Conservation (phyloP, 2,888 invertebrate genomes). For the Caenorhabditis sinica region DNA sequence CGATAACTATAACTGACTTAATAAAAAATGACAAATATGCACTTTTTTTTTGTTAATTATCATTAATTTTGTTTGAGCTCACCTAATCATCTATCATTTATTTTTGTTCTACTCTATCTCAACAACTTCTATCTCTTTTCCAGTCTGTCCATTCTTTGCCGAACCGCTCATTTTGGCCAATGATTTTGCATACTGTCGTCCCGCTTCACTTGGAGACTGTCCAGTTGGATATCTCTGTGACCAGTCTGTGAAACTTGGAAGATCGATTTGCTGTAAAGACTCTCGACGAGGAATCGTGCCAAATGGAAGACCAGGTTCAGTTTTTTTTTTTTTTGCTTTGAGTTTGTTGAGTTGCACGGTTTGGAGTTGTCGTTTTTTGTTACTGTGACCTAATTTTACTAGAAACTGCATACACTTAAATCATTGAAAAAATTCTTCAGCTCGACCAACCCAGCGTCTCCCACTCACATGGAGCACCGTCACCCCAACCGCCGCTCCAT, state of each 20-base stretch:
- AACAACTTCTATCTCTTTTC: conserved; percentile 54
- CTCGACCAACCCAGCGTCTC: conserved; percentile 70
- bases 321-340: conserved; percentile 6
- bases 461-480: conserved; percentile 80
- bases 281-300: conserved; percentile 67
- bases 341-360: conserved; percentile 14
- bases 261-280: conserved; percentile 81
- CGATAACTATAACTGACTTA: too few species aligned
- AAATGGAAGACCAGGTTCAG: conserved; percentile 63
- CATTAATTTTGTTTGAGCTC: background rate
- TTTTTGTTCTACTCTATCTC: conserved; percentile 8
- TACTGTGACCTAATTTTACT: background rate
- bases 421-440: conserved; percentile 42
- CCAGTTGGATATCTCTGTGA: conserved; percentile 82
- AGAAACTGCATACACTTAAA: background rate
- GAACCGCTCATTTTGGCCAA: conserved; percentile 78
- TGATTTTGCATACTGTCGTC: conserved; percentile 81
- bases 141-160: conserved; percentile 82
- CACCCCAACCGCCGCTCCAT: conserved; percentile 75
- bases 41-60: background rate
- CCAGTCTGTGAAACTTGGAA: conserved; percentile 79
- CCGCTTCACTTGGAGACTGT: conserved; percentile 79
- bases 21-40: background rate
- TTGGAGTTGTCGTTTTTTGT: too few species aligned
- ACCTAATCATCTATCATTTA: background rate